Percentiles rank a stretch among this genome's conserved stretches.
These are phyloP conservation scores for Drosophila recens DNA, from an alignment of 2,888 invertebrate species.

Conservation along the genomic window DNA sequence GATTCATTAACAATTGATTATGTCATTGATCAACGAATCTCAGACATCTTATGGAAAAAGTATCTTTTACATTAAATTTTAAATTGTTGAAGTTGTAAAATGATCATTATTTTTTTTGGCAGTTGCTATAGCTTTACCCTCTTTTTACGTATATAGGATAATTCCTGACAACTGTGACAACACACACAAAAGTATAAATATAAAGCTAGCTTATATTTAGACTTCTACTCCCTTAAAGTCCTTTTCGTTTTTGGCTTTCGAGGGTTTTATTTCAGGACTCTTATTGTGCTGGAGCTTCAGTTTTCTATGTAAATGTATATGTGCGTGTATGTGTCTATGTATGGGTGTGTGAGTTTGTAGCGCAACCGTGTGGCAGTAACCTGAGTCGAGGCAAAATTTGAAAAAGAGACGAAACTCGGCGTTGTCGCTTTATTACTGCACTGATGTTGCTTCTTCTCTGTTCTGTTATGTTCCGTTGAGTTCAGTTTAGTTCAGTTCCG, in stretches of 20 bases:
- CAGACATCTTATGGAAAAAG: background rate
- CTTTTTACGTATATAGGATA: slow-evolving; percentile 27
- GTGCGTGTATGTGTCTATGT: background rate
- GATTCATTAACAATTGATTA: background rate
- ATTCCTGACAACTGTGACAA: slow-evolving; percentile 18
- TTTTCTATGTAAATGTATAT: background rate
- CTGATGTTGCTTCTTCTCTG: slow-evolving; percentile 67
- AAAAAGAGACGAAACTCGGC: slow-evolving; percentile 13
- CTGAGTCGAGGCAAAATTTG: slow-evolving; percentile 50
- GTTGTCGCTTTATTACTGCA: slow-evolving; percentile 48
- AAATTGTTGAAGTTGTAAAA: background rate
- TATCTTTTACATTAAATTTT: background rate
- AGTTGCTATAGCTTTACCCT: slow-evolving; percentile 2
- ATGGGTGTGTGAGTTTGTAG: slow-evolving; percentile 9
- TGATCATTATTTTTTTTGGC: slow-evolving; percentile 17
- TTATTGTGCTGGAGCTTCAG: slow-evolving; percentile 40
- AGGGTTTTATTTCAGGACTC: slow-evolving; percentile 65
- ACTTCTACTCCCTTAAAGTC: slow-evolving; percentile 32
- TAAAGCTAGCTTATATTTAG: slow-evolving; percentile 3
- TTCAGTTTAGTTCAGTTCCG: slow-evolving; percentile 3
- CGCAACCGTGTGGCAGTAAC: slow-evolving; percentile 66
- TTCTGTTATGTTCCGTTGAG: slow-evolving; percentile 4
- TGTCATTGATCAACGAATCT: background rate
- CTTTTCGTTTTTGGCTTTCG: slow-evolving; percentile 44
- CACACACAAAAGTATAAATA: background rate